Evolutionary conservation across 2,113 vertebrate species (phyloP).

Genomic region (Phrynosoma blainvillii): DNA sequence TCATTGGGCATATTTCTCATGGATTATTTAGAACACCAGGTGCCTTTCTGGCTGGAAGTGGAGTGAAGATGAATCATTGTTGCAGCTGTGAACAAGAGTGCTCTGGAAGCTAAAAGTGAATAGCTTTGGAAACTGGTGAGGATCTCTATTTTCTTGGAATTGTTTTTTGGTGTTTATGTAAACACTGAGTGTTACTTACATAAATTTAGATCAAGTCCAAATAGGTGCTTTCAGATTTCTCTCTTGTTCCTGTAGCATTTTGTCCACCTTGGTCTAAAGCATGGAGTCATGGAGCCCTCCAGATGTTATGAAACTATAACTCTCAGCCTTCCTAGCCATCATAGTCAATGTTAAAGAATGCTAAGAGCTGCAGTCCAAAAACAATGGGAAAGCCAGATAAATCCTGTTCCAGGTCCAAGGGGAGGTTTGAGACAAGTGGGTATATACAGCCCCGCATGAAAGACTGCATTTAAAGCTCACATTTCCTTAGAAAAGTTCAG

Average conservation of each 20-base stretch:
- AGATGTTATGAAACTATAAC: no score
- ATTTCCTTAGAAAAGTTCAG: not conserved
- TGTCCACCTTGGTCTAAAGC: no score
- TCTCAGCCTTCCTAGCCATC: no score
- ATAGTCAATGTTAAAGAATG: no score
- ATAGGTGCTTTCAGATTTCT: rapidly evolving
- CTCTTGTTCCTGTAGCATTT: not conserved
- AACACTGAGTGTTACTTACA: not conserved
- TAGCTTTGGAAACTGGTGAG: conserved; percentile 37
- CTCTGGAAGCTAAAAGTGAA: conserved; percentile 58
- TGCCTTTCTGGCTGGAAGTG: conserved; percentile 61
- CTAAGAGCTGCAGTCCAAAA: no score
- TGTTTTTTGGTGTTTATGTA: conserved; percentile 24
- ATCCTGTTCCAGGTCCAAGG: not conserved
- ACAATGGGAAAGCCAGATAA: no score
- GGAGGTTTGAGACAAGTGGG: not conserved
- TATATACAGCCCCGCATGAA: not conserved
- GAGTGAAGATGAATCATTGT: conserved; percentile 54
- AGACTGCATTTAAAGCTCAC: not conserved
- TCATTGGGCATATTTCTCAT: conserved; percentile 32
- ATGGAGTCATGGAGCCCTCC: no score
- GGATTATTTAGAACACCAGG: conserved; percentile 67
- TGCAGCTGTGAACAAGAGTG: conserved; percentile 60
- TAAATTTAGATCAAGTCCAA: not conserved
- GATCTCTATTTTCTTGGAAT: not conserved